These are phyloP conservation scores for Sminthopsis crassicaudata DNA, from an alignment of 2,113 vertebrate species.

Conservation along the genomic window DNA sequence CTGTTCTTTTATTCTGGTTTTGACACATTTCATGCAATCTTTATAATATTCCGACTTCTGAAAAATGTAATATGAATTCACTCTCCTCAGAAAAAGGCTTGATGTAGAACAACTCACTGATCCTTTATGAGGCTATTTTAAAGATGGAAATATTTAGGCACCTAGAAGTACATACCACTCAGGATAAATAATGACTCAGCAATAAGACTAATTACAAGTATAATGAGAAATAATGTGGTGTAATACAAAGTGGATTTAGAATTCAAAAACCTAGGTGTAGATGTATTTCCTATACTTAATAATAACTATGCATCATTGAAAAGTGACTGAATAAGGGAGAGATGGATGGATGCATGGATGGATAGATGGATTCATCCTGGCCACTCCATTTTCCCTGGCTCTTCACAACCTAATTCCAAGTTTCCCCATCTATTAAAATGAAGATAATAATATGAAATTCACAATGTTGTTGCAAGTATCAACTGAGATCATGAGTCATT, in stretches of 20 bases:
- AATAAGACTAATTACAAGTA: neutral
- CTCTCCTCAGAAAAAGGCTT: conserved; percentile 24
- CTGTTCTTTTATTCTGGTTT: neutral
- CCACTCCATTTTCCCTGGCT: neutral
- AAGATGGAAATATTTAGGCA: conserved; percentile 44
- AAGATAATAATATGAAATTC: neutral
- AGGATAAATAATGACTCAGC: neutral
- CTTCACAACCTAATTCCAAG: neutral
- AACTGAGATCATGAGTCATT: neutral
- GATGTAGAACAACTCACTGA: neutral
- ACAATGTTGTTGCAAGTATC: neutral
- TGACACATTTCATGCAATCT: conserved; percentile 1
- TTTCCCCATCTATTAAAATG: neutral
- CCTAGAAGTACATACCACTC: neutral
- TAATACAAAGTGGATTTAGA: neutral
- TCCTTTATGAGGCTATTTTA: neutral
- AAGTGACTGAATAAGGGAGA: neutral
- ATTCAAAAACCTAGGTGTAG: neutral
- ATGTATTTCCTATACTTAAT: neutral
- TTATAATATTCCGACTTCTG: neutral
- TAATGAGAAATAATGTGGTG: neutral
- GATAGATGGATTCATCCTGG: neutral
- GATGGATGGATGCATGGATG: neutral
- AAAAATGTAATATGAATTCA: neutral
- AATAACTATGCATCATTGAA: neutral